These are phyloP conservation scores for Nomia melanderi DNA, from an alignment of 1,140 invertebrate genomes.

Conservation along the genomic window DNA sequence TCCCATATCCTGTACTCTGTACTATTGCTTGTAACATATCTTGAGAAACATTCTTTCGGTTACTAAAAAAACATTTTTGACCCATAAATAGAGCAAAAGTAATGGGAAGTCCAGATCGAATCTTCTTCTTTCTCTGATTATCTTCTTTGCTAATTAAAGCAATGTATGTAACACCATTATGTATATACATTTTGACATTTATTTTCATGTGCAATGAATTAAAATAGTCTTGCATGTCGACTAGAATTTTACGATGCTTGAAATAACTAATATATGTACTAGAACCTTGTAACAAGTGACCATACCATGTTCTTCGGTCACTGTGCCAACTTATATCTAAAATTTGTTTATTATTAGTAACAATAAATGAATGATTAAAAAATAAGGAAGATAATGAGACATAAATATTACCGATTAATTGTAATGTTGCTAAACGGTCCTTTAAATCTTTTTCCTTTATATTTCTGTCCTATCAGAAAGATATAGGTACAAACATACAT, in stretches of 20 bases:
- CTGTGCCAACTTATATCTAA: conserved; percentile 72
- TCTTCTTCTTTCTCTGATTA: conserved; percentile 9
- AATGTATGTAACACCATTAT: conserved; percentile 64
- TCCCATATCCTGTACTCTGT: conserved; percentile 60
- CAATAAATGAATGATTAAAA: background rate
- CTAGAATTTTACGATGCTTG: conserved; percentile 45
- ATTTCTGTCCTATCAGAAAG: conserved; percentile 39
- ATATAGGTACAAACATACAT: conserved; percentile 29
- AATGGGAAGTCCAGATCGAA: conserved; percentile 2
- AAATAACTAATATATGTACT: conserved; percentile 10
- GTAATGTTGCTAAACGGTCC: conserved; percentile 59
- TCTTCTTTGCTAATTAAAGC: conserved; percentile 51
- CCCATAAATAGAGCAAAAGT: conserved; percentile 68
- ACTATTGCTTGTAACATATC: conserved; percentile 54
- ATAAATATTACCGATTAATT: conserved; percentile 66
- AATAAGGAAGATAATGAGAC: background rate
- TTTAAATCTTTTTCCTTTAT: conserved; percentile 49
- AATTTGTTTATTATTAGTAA: conserved; percentile 41
- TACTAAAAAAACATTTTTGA: conserved; percentile 71
- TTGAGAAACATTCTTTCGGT: conserved; percentile 52
- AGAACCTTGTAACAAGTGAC: conserved; percentile 56
- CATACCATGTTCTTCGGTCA: conserved; percentile 69
- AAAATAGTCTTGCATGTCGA: conserved; percentile 55
- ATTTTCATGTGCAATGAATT: conserved; percentile 44
- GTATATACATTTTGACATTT: conserved; percentile 44